These are phyloP conservation scores for Pseudomyrmex sp. DNA, from an alignment of 1,140 invertebrate species.

Conservation along the genomic window DNA sequence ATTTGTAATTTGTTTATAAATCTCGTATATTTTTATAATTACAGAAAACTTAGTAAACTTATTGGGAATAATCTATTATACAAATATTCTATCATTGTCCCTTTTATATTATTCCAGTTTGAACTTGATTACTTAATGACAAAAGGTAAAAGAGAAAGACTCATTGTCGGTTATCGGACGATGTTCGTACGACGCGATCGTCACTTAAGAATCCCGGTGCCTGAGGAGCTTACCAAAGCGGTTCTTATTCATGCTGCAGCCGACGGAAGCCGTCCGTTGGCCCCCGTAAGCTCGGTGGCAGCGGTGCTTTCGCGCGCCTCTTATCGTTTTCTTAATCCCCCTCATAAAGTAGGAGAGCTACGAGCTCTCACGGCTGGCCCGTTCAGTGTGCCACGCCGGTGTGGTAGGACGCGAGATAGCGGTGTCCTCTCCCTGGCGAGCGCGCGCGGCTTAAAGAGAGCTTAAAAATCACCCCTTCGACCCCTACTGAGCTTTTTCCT, in stretches of 20 bases:
- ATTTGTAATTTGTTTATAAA: too few relatives aligned
- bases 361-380: slow-evolving; percentile 67
- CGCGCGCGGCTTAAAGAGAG: slow-evolving; percentile 80
- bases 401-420: slow-evolving; percentile 79
- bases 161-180: slow-evolving; percentile 8
- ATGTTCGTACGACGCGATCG: slow-evolving; percentile 25
- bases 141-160: not conserved
- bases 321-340: slow-evolving; percentile 78
- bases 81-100: not conserved
- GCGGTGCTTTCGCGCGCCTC: slow-evolving; percentile 75
- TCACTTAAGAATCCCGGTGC: slow-evolving; percentile 45
- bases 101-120: too few relatives aligned
- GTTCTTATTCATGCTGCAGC: slow-evolving; percentile 65
- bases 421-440: slow-evolving; percentile 80
- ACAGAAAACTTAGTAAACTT: not conserved
- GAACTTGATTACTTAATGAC: not conserved
- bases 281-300: slow-evolving; percentile 69
- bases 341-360: slow-evolving; percentile 77
- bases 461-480: slow-evolving; percentile 83
- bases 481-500: slow-evolving; percentile 79
- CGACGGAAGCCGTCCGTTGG: slow-evolving; percentile 65
- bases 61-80: not conserved
- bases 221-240: slow-evolving; percentile 40
- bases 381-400: slow-evolving; percentile 75
- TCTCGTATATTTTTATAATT: not conserved